Evolutionary conservation across 2,797 vertebrate species (phyloP).

Genomic region (Chaetophractus vellerosus): DNA sequence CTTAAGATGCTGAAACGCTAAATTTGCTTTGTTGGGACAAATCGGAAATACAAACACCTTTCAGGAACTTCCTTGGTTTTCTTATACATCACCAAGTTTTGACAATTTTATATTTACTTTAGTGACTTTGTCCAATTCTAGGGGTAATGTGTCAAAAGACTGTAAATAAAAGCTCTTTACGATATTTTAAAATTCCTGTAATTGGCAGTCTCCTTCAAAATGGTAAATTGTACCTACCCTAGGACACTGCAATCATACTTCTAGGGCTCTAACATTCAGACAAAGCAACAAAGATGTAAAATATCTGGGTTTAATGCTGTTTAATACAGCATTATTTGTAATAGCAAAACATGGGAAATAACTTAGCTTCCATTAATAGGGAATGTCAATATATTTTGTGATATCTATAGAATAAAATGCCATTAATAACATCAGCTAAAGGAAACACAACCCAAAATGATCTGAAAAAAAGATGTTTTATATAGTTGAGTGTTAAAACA

Average conservation of each 20-base stretch:
- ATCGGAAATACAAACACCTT: not conserved
- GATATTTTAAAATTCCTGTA: constrained; percentile 32
- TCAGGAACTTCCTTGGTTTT: not conserved
- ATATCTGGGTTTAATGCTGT: not conserved
- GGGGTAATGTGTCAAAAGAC: not conserved
- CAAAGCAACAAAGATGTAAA: not conserved
- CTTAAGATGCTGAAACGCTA: not conserved
- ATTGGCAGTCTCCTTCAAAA: not conserved
- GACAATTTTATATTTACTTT: constrained; percentile 12
- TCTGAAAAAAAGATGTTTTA: not conserved
- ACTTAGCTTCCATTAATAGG: not conserved
- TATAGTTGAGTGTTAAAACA: not conserved
- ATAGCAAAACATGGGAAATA: not conserved
- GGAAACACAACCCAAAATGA: not conserved
- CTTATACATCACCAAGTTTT: not conserved
- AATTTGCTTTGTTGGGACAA: not conserved
- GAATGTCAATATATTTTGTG: not conserved
- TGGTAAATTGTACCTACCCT: not conserved
- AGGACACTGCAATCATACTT: not conserved
- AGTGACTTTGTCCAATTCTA: not conserved
- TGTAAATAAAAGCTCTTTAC: not conserved
- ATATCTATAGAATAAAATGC: not conserved
- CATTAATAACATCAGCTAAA: not conserved
- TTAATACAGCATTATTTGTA: not conserved
- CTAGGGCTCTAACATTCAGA: not conserved